Percentiles rank a stretch among this genome's conserved stretches.
Conservation (phyloP, 2,797 vertebrate genomes). For the Cuculus canorus region DNA sequence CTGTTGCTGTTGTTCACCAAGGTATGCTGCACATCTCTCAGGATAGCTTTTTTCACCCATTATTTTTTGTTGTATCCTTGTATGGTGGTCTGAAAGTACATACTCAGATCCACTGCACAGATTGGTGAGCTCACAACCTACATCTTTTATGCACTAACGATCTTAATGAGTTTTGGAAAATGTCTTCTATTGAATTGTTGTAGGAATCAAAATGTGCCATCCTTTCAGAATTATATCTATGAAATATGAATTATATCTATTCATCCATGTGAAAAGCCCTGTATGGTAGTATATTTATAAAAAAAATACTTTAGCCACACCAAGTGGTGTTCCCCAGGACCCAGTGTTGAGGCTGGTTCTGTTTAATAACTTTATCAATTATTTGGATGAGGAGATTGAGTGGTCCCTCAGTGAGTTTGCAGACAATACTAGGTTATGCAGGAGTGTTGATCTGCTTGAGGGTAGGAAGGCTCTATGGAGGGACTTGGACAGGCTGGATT, state of each 20-base stretch:
- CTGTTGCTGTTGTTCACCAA: neutral
- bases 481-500: too few relatives aligned
- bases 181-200: neutral
- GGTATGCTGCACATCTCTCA: neutral
- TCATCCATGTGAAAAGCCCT: neutral
- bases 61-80: neutral
- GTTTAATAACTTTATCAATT: too few relatives aligned
- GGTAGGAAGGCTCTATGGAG: too few relatives aligned
- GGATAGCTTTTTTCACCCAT: fast-evolving
- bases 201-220: neutral
- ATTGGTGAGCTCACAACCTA: neutral
- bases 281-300: neutral
- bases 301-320: neutral
- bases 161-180: neutral
- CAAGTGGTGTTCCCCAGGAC: too few relatives aligned
- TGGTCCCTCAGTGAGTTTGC: too few relatives aligned
- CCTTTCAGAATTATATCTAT: neutral
- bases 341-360: too few relatives aligned
- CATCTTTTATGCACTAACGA: neutral
- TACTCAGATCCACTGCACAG: neutral
- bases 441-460: too few relatives aligned
- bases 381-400: too few relatives aligned
- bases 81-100: neutral
- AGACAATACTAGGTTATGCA: too few relatives aligned
- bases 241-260: neutral